A percentile compares a stretch with the other conserved stretches of the same genome.
phyloP scores from a whole-genome alignment of 2,113 vertebrate species.

The Coptodon bakossiorum region DNA sequence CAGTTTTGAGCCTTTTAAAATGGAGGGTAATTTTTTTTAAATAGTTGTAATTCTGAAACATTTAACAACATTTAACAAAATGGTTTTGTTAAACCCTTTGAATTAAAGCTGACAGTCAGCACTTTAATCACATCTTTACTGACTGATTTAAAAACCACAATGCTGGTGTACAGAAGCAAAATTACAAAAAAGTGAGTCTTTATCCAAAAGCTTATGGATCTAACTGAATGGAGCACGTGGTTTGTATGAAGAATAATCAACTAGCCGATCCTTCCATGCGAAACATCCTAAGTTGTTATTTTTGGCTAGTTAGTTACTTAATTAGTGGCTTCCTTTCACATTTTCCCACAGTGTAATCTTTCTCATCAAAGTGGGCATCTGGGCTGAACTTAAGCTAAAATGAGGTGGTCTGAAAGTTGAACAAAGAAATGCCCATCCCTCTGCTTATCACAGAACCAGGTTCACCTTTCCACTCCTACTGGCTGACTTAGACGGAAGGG shows the following conservation, averaged over 20 bases:
- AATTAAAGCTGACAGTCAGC: not conserved
- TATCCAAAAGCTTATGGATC: not conserved
- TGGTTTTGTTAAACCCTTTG: not conserved
- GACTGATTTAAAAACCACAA: not conserved
- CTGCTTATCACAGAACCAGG: conserved; percentile 9
- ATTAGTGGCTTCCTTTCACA: not conserved
- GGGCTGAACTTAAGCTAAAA: not conserved
- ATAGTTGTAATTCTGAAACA: not conserved
- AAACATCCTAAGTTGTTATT: not conserved
- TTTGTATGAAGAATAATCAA: not conserved
- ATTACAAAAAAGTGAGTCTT: not conserved
- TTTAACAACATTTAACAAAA: not conserved
- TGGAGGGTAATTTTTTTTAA: not conserved
- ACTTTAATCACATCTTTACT: not conserved
- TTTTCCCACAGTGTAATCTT: not conserved
- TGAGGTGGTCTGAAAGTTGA: not conserved
- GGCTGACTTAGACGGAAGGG: not conserved
- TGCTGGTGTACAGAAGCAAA: not conserved
- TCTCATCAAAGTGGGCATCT: not conserved
- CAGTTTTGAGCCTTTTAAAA: not conserved
- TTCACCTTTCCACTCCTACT: conserved; percentile 17
- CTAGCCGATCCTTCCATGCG: not conserved
- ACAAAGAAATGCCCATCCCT: not conserved
- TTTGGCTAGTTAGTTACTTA: not conserved
- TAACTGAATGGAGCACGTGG: not conserved